Base-by-base conservation (phyloP, 1,140 invertebrate genomes). In the Bombus huntii region DNA sequence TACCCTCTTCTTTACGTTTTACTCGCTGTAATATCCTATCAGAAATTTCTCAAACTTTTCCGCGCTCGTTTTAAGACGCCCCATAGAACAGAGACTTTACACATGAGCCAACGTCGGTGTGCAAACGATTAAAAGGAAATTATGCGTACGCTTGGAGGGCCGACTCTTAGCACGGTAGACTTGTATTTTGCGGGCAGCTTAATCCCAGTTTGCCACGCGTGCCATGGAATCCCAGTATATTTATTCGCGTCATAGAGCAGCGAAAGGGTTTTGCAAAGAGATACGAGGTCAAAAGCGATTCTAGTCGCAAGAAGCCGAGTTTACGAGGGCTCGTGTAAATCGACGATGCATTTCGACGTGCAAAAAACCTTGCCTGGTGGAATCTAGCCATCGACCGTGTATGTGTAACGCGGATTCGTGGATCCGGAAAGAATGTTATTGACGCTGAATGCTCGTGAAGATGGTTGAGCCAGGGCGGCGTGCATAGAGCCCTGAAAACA, bases 341-440 rank as follows among this genome's bases (percentile, higher is more conserved):
- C 28, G 47, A 47, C 37, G 71, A 59, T 62, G 37, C 70, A 22
- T 74, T 44, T 65, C 37, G 13, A 12, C 31, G 39, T 12, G 34
- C 10, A 53, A 57, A 47, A 57, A 75, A 66, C 57, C 31, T n/a
- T 59, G 44, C 34, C 44, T 15, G 9, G 10, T 3, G 12, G n/a
- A 73, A 18, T 34, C 39, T 44, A 47, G 53, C n/a, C 9, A 2
- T 44, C 8, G 10, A 42, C 22, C 12, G 12, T n/a, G 5, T 31
- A 15, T 2, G 4, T 28, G 25, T 2, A 25, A 25, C 22, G 53
- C 18, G 13, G 31, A 82, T 37, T 59, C 53, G 71, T 10, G 44
- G 15, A 39, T 47, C 34, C n/a, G 5, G 22, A 70, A 37, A 59
- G 78, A 71, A 79, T 62, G n/a, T 75, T 79, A 66, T 78, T 31